A percentile compares a stretch with the other conserved stretches of the same genome.
Evolutionary conservation across 30 jellyfish, hydroid and myxozoan genomes (phyloP).

Genomic region (Hydra vulgaris): DNA sequence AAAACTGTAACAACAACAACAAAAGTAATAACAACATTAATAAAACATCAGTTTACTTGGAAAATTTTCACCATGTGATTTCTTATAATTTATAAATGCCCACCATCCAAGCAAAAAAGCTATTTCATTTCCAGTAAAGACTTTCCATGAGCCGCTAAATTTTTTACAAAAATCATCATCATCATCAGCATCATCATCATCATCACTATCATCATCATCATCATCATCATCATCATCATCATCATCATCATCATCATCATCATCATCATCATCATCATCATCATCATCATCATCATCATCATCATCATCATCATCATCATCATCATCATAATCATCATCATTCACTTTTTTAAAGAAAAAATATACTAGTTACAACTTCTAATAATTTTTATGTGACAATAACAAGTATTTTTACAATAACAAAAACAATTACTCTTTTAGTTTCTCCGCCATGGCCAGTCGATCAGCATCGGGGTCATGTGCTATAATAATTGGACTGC

Average conservation of each 20-base stretch:
- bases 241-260: no score
- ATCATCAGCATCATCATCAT: neutral
- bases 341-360: no score
- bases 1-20: neutral
- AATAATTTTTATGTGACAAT: neutral
- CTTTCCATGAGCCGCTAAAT: slow-evolving; percentile 68
- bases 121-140: slow-evolving; percentile 86
- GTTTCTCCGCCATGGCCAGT: slow-evolving; percentile 83
- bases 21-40: no score
- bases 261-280: neutral
- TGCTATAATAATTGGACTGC: slow-evolving; percentile 70
- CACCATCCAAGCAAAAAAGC: slow-evolving; percentile 89
- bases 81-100: slow-evolving; percentile 53
- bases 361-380: neutral
- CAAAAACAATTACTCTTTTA: slow-evolving; percentile 17
- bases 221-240: neutral
- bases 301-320: no score
- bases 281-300: neutral
- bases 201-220: no score
- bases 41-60: slow-evolving; percentile 71
- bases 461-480: slow-evolving; percentile 97
- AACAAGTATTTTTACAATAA: no score
- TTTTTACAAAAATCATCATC: neutral
- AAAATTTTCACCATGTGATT: slow-evolving; percentile 27
- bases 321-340: no score